A percentile compares a stretch with the other conserved stretches of the same genome.
phyloP scores from a whole-genome alignment of 2,888 invertebrate species.

The Ophraella communa region DNA sequence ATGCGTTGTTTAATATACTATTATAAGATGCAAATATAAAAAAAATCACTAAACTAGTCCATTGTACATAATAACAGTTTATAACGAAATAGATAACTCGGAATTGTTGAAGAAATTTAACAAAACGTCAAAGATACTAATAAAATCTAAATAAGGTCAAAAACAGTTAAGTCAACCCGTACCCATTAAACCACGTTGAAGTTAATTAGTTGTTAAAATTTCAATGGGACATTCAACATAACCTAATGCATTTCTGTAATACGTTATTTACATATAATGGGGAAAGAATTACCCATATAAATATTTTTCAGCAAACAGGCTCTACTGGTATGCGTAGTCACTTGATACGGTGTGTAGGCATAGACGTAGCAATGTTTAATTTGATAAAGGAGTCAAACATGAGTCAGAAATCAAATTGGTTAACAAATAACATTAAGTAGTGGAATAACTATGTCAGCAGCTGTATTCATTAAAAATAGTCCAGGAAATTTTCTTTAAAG shows the following conservation, averaged over 20 bases:
- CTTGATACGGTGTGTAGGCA: no score
- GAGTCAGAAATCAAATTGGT: no score
- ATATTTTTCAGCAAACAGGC: not conserved
- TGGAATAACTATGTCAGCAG: no score
- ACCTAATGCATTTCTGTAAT: slow-evolving; percentile 20
- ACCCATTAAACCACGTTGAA: not conserved
- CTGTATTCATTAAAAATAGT: no score
- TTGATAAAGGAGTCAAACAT: not conserved
- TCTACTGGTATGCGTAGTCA: not conserved
- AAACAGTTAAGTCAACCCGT: not conserved
- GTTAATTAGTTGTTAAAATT: slow-evolving; percentile 19
- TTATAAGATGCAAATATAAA: no score
- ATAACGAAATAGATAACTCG: no score
- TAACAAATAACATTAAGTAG: no score
- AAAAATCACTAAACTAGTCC: no score
- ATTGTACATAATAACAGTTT: no score
- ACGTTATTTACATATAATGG: slow-evolving; percentile 21
- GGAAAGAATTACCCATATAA: not conserved
- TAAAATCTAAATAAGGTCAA: not conserved
- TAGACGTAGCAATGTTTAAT: not conserved
- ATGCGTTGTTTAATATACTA: no score
- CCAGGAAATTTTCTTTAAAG: no score
- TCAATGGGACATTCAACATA: slow-evolving; percentile 11
- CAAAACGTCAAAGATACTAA: not conserved
- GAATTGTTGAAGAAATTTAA: no score